Percentiles rank a stretch among this genome's conserved stretches.
phyloP scores from a whole-genome alignment of 2,113 vertebrate genomes.

The Perognathus longimembris region DNA sequence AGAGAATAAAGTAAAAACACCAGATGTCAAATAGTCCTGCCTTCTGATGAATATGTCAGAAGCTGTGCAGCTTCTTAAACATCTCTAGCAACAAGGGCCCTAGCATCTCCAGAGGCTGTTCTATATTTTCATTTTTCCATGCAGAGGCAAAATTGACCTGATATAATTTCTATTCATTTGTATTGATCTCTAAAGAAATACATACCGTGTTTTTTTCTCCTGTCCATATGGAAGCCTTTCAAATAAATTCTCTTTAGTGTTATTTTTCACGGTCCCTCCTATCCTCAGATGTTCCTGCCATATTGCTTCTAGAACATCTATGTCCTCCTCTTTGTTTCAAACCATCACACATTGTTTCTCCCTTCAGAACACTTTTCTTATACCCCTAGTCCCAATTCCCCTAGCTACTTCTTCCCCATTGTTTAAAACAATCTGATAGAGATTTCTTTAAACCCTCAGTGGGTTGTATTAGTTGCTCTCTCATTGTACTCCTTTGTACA shows the following conservation, averaged over 20 bases:
- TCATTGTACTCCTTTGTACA: background rate
- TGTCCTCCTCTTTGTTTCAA: background rate
- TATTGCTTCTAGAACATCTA: background rate
- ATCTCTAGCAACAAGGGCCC: background rate
- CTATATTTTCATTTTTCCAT: constrained; percentile 18
- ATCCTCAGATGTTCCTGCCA: background rate
- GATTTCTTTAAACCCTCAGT: background rate
- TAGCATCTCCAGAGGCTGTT: background rate
- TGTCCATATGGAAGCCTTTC: background rate
- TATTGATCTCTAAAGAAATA: background rate
- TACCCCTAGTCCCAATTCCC: background rate
- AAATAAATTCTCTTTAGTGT: background rate
- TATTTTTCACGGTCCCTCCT: background rate
- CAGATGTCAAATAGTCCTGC: background rate
- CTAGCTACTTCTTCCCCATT: background rate
- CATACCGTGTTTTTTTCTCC: background rate
- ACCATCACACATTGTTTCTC: background rate
- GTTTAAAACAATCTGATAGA: background rate
- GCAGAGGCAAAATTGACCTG: background rate
- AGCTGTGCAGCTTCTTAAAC: background rate
- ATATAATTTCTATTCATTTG: background rate
- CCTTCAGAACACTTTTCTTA: background rate
- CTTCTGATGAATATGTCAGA: background rate
- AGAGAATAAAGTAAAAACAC: background rate
- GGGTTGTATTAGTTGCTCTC: background rate